Evolutionary conservation across 53 echinoderm and acorn worm species (phyloP), one percentile per base, ranked within the genome.

Genomic region (Temnopleurus reevesii): DNA sequence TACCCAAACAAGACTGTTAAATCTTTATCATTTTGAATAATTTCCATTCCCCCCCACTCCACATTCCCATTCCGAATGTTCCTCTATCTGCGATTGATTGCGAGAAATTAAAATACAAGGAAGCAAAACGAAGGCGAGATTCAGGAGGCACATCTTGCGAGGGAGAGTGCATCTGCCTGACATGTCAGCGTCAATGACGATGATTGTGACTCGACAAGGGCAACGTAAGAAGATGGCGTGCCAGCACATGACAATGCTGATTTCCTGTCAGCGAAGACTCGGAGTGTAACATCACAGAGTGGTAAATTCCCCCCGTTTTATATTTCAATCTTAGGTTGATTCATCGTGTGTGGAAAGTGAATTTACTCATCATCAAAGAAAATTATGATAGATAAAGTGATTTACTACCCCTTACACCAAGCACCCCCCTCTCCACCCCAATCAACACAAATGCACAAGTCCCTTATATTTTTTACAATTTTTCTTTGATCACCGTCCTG

Each of bases 161-260:
- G n/a, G 71, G 41, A 5, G 71, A 5, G 41, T 41, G 18, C 71
- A 38, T 65, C 65, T 65, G 36, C 65, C 18, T 65, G 35, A 65
- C 34, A 8, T 77, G 77, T 46, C 77, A 77, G 45, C 25, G 77
- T 77, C 45, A 77, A 77, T 79, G 46, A 71, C 41, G 71, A 71
- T 71, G 71, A 23, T 41, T 41, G 71, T 71, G 71, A 71, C 38
- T n/a, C 38, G n/a, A 41, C 71, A 41, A 71, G 71, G 71, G 71
- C 79, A 47, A 34, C 26, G 46, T 23, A 49, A 49, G 49, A 49
- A 79, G 79, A 2, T n/a, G 13, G 47, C 27, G 3, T 2, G 49
- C 79, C 79, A 46, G 49, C 27, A 27, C 46, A 47, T 79, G 79
- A 79, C 79, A 79, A 49, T 49, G 46, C 46, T 27, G 79, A 79